Evolutionary conservation across 2,888 invertebrate genomes (phyloP), one percentile per base, ranked within the genome.

Genomic region (Xanthia icteritia): DNA sequence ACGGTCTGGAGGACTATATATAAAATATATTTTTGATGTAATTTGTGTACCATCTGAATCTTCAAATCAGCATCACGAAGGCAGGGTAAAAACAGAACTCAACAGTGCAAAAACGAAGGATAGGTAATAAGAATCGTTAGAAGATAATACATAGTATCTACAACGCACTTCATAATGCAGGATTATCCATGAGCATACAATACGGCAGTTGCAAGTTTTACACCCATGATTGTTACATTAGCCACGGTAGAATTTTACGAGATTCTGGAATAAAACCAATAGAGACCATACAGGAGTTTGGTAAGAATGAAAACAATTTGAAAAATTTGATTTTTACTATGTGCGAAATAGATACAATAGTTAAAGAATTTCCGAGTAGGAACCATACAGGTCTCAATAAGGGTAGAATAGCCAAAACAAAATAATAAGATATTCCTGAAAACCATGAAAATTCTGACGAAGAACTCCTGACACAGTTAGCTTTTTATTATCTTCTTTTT

Each of bases 201-300:
- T 58, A 61, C 48, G 45, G 64, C 23, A 65, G 54, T 45, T 48
- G 68, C 69, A 68, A 69, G 48, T 77, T 63, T 67, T 31, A 70
- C 83, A 51, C 75, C 70, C 56, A 73, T 61, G 58, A 58, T 42
- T 13, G 56, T 51, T 68, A 45, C 63, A 73, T 73, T 73, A 71
- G 31, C 63, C 23, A 23, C 70, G 64, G 51, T 72, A 71, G n/a
- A 73, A 56, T 48, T 83, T 74, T 65, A 78, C 8, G 71, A 56
- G 54, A 51, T 11, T 63, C 27, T 39, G 39, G 54, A 64, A 54
- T 51, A 42, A 42, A 73, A 70, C 56, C 56, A 70, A 58, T 63
- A 54, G 15, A 45, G 36, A 20, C 8, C 13, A 2, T 56, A 11
- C 31, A 42, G 8, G 5, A 17, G n/a, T 15, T 68, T 42, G 51